Evolutionary conservation across 2,797 vertebrate genomes (phyloP).

Genomic region (Parauchenoglanis punctatus): DNA sequence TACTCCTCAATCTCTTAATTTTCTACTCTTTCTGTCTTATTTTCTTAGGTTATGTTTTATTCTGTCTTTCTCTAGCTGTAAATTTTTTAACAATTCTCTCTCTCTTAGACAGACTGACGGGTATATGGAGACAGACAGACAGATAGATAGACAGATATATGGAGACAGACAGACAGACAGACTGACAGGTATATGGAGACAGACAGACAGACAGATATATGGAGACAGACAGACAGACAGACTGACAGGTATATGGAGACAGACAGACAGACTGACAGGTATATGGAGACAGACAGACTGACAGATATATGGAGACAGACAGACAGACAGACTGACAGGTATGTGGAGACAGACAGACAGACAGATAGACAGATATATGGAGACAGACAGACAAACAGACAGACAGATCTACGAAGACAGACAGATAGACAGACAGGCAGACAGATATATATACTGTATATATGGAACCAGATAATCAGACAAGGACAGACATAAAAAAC

Average conservation of each 20-base stretch:
- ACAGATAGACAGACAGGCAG: constrained; percentile 59
- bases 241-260: not conserved
- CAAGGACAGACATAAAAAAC: not conserved
- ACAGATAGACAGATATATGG: not conserved
- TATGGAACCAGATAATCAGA: not conserved
- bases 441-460: too few relatives aligned
- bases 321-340: not conserved
- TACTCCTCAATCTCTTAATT: constrained; percentile 16
- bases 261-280: not conserved
- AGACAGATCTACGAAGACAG: not conserved
- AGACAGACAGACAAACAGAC: constrained; percentile 54
- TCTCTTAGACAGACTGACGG: not conserved
- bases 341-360: too few relatives aligned
- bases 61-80: not conserved
- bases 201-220: constrained; percentile 33
- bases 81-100: not conserved
- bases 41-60: not conserved
- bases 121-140: not conserved
- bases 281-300: not conserved
- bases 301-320: not conserved
- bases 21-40: not conserved
- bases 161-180: not conserved
- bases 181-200: not conserved
- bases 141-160: constrained; percentile 63
- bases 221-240: constrained; percentile 52